Evolutionary conservation across 37 sponge, comb jelly and placozoan genomes (phyloP).

Genomic region (Crambe crambe): DNA sequence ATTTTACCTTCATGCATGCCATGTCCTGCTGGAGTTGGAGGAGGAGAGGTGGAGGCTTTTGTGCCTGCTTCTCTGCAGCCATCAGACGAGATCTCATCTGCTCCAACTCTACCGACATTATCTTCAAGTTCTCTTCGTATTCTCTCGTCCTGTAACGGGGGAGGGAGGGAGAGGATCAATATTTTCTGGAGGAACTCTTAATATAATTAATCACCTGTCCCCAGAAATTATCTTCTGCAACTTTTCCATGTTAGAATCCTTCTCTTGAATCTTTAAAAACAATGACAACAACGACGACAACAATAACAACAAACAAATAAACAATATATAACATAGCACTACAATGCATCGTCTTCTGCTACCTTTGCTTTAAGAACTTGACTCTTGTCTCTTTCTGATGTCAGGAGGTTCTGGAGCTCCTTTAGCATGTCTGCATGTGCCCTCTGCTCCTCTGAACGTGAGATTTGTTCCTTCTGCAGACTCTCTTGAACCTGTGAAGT

Average conservation of each 20-base stretch:
- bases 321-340: too few relatives aligned
- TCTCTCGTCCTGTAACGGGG: slow-evolving; percentile 14
- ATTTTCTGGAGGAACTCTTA: too few relatives aligned
- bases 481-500: slow-evolving; percentile 2
- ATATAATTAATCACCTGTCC: neutral
- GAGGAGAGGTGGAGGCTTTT: slow-evolving; percentile 35
- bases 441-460: slow-evolving; percentile 55
- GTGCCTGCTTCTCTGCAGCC: slow-evolving; percentile 10
- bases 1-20: slow-evolving; percentile 37
- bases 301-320: too few relatives aligned
- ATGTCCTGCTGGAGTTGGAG: slow-evolving; percentile 48
- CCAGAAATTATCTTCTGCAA: neutral
- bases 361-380: too few relatives aligned
- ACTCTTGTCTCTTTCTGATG: slow-evolving; percentile 57
- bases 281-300: neutral
- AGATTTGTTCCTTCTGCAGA: slow-evolving; percentile 53
- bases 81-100: slow-evolving; percentile 22
- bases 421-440: slow-evolving; percentile 75
- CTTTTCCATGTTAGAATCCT: neutral
- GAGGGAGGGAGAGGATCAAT: slow-evolving; percentile 7
- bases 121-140: slow-evolving; percentile 33
- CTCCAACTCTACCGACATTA: slow-evolving; percentile 30
- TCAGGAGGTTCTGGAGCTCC: slow-evolving; percentile 77
- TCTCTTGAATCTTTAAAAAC: neutral
- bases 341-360: too few relatives aligned